A percentile compares a stretch with the other conserved stretches of the same genome.
phyloP scores from a whole-genome alignment of 2,888 invertebrate genomes.

The Agrilus cyanescens region DNA sequence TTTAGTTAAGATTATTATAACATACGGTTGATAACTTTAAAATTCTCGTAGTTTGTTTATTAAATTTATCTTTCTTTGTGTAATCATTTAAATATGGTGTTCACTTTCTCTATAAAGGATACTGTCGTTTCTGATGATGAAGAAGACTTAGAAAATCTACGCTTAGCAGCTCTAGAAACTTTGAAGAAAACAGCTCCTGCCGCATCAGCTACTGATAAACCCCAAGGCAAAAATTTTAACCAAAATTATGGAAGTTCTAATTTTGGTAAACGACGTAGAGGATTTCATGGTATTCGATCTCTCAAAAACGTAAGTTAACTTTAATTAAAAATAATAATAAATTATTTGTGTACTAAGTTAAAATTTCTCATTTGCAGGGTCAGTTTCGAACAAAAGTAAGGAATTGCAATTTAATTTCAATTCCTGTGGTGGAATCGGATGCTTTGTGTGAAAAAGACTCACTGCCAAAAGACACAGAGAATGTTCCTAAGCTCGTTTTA shows the following conservation, averaged over 20 bases:
- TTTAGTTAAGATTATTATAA: background rate
- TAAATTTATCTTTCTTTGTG: too few species aligned
- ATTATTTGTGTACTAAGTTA: background rate
- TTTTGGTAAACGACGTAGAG: slow-evolving; percentile 11
- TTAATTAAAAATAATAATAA: background rate
- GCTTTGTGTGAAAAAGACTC: slow-evolving; percentile 17
- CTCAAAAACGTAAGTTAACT: slow-evolving; percentile 21
- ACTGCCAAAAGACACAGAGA: slow-evolving; percentile 5
- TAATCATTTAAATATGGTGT: background rate
- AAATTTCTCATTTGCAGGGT: slow-evolving; percentile 20
- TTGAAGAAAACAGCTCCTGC: slow-evolving; percentile 23
- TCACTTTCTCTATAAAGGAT: slow-evolving; percentile 16
- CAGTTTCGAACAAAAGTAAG: slow-evolving; percentile 23
- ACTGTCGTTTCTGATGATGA: slow-evolving; percentile 37
- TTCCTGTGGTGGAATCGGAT: slow-evolving; percentile 34
- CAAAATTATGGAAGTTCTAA: background rate
- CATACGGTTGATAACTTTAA: background rate
- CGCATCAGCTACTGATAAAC: background rate
- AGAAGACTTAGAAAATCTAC: slow-evolving; percentile 39
- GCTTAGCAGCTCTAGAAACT: slow-evolving; percentile 39
- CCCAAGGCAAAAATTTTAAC: slow-evolving; percentile 5
- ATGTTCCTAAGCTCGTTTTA: slow-evolving; percentile 22
- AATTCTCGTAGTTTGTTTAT: too few species aligned
- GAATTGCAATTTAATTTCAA: slow-evolving; percentile 40
- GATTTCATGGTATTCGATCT: slow-evolving; percentile 11